Conservation (phyloP, 2,113 vertebrate species). For the Oryzias woworae region DNA sequence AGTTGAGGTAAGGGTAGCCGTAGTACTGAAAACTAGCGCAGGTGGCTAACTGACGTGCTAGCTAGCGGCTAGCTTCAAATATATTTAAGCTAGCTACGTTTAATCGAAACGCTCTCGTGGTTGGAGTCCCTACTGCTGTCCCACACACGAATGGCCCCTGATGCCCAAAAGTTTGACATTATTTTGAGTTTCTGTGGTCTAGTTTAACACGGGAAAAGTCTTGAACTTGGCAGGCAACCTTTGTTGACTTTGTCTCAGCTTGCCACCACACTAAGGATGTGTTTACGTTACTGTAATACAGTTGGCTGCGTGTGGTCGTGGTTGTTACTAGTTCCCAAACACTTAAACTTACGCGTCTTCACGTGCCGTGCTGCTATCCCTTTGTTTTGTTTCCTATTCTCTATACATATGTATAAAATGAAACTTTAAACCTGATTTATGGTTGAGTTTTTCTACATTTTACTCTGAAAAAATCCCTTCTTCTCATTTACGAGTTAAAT, state of each 20-base stretch:
- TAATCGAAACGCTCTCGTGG: slow-evolving; percentile 48
- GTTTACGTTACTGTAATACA: slow-evolving; percentile 25
- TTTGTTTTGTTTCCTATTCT: not conserved
- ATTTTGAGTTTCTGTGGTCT: not conserved
- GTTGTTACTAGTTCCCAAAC: too few relatives aligned
- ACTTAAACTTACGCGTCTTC: too few relatives aligned
- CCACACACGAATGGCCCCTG: not conserved
- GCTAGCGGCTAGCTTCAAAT: slow-evolving; percentile 50
- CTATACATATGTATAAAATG: not conserved
- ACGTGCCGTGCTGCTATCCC: not conserved
- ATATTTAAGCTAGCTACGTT: slow-evolving; percentile 58
- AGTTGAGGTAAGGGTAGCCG: slow-evolving; percentile 47
- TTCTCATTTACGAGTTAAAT: too few relatives aligned
- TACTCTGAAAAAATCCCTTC: too few relatives aligned
- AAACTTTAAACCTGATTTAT: not conserved
- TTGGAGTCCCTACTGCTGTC: slow-evolving; percentile 32
- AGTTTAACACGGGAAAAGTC: not conserved
- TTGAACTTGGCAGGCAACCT: slow-evolving; percentile 17
- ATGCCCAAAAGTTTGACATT: not conserved
- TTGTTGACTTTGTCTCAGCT: slow-evolving; percentile 42
- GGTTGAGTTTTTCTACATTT: not conserved
- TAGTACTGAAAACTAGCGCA: slow-evolving; percentile 28
- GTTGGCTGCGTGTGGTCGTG: not conserved
- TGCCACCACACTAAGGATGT: slow-evolving; percentile 33
- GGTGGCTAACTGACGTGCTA: slow-evolving; percentile 56